Base-by-base conservation (phyloP, 2,113 vertebrate species). In the Hemiprocne comata region DNA sequence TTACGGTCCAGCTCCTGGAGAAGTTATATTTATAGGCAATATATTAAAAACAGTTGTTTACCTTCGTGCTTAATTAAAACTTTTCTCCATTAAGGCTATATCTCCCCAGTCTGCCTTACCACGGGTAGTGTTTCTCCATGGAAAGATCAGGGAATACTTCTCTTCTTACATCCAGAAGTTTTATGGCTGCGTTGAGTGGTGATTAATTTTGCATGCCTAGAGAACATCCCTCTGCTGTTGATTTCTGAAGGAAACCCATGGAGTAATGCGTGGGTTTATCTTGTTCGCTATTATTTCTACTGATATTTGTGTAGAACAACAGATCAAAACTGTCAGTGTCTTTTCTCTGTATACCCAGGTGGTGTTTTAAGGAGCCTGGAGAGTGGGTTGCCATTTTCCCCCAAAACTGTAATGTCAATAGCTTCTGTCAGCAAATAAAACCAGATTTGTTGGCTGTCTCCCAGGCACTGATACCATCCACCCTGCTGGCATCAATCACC, bases 391-490 rank as follows among this genome's bases (percentile, higher is more conserved):
- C 91, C 58, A 31, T 83, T 81, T 73, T 7, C 51, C 23, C 60
- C 26, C 4, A 38, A 75, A 89, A 11, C 80, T 86, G 84, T 89
- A 77, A 94, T 70, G 77, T 90, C 92, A 94, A 75, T 93, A 95
- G 73, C 69, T 94, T 81, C 77, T 97, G 94, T 96, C 93, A 95
- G 78, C 93, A 91, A 91, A 85, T 93, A 92, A 90, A 96, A 70
- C 31, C 61, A 72, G 83, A 89, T 93, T 88, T 91, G 65, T 84
- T 85, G 80, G 48, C 40, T 66, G 48, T 90, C 91, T 92, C 75
- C 42, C 3, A 16, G 73, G 75, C 66, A 80, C 60, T 73, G 72
- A 83, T 86, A 64, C 74, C 87, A 82, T 92, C 92, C 51, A 38
- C 87, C 75, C 84, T 66, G 50, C 87, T 75, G 69, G 58, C 93